Base-by-base conservation (phyloP, 2,113 vertebrate genomes). In the Halcyon senegalensis region DNA sequence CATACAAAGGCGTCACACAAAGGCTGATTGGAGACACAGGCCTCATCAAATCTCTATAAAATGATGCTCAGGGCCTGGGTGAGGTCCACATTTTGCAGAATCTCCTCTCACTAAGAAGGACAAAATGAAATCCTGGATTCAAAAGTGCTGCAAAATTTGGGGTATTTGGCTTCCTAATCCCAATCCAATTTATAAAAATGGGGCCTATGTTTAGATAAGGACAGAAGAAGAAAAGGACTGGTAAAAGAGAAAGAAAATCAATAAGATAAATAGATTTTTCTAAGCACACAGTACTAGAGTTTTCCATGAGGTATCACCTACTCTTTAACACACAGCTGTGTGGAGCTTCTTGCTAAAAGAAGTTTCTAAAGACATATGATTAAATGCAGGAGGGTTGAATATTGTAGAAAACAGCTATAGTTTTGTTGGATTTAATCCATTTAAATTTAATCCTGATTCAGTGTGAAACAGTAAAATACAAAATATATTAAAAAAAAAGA, bases 191-290 rank as follows among this genome's bases (percentile, higher is more conserved):
- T 33, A 75, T 56, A 88, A 86, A 95, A 86, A 81, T 44, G 10
- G 39, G 25, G 25, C 12, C 10, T 11, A 50, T 23, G 9, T n/a
- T 89, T 72, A 89, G 20, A 51, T 70, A 87, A 41, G 60, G 39
- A 87, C 51, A 89, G 73, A 39, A 16, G 23, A 93, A 95, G 33
- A 90, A 72, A 84, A 84, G 7, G 35, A 86, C 51, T 63, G 21
- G 43, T 37, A 89, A 94, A 94, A 75, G 84, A 97, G 85, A 97
- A 89, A 63, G 92, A 93, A 91, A 97, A 94, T 96, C 77, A 94
- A 16, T 90, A 86, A 94, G 63, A 97, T 84, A 95, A 97, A 97
- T 68, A 96, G 86, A 96, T 94, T 89, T 94, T 97, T 96, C 96
- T 97, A 95, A 91, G 84, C 21, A 78, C 48, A 93, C 79, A 72